Evolutionary conservation across 2,888 invertebrate species (phyloP).

Genomic region (Beris morrisii): DNA sequence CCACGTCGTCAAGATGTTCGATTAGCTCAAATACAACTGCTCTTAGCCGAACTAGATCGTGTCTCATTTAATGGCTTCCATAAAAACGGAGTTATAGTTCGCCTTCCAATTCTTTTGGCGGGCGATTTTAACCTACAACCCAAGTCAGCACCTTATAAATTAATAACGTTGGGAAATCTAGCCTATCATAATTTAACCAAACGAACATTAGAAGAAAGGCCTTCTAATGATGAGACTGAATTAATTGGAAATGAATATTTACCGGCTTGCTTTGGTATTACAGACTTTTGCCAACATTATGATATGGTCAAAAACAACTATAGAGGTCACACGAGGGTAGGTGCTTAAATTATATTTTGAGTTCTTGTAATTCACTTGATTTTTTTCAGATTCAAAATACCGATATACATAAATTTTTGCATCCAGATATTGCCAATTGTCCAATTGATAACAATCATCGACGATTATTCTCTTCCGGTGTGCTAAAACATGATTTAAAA

Average conservation of each 20-base stretch:
- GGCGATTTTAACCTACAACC: conserved; percentile 93
- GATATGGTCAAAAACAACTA: conserved; percentile 58
- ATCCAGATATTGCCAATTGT: background rate
- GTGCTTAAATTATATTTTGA: background rate
- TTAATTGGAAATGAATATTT: conserved; percentile 37
- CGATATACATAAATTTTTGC: background rate
- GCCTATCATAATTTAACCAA: conserved; percentile 52
- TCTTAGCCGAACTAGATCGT: conserved; percentile 83
- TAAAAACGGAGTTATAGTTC: conserved; percentile 48
- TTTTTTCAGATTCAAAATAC: conserved; percentile 31
- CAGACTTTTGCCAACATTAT: conserved; percentile 64
- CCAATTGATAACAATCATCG: conserved; percentile 24
- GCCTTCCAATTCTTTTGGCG: conserved; percentile 77
- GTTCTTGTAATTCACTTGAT: background rate
- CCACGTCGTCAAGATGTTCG: conserved; percentile 86
- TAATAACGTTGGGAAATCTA: conserved; percentile 68
- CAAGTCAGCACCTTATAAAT: conserved; percentile 68
- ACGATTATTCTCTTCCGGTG: conserved; percentile 56
- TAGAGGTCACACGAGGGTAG: conserved; percentile 47
- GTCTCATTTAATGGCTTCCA: conserved; percentile 61
- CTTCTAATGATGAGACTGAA: conserved; percentile 20
- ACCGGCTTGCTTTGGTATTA: conserved; percentile 58
- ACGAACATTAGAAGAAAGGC: conserved; percentile 40
- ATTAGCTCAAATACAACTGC: conserved; percentile 80
- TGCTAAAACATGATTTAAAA: conserved; percentile 66